These are phyloP conservation scores for Zaprionus vittiger DNA, from an alignment of 1,140 invertebrate species.

Conservation along the genomic window DNA sequence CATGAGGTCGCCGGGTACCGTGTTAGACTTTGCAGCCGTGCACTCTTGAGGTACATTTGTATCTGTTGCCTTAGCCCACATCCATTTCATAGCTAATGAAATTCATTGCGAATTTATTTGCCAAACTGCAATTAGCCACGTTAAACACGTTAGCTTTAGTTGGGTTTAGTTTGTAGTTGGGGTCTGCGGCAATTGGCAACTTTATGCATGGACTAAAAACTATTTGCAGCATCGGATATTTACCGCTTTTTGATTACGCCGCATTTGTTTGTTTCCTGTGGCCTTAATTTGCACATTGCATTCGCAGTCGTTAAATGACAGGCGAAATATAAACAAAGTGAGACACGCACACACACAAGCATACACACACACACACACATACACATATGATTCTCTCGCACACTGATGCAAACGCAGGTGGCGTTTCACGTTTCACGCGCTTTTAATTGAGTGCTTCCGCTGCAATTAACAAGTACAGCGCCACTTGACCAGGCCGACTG, in stretches of 20 bases:
- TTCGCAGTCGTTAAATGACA: conserved; percentile 51
- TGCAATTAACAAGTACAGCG: conserved; percentile 80
- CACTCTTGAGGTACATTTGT: conserved; percentile 11
- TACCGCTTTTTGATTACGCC: conserved; percentile 81
- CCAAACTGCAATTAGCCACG: conserved; percentile 59
- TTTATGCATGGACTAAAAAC: conserved; percentile 66
- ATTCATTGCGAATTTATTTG: conserved; percentile 8
- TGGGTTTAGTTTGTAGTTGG: conserved; percentile 1
- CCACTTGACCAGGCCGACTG: conserved; percentile 45
- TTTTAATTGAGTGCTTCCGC: conserved; percentile 83
- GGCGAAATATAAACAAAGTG: conserved; percentile 33
- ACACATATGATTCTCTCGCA: background rate
- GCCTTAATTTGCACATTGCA: conserved; percentile 72
- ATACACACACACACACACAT: background rate
- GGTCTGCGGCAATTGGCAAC: conserved; percentile 56
- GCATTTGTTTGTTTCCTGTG: conserved; percentile 80
- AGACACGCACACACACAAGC: conserved; percentile 1
- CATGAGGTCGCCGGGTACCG: background rate
- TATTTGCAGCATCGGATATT: conserved; percentile 76
- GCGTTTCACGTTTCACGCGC: conserved; percentile 79
- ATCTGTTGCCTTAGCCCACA: conserved; percentile 31
- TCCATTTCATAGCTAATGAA: background rate
- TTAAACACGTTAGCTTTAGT: conserved; percentile 31
- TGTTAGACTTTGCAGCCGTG: background rate
- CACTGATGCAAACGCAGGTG: conserved; percentile 56